Evolutionary conservation across 1,140 invertebrate genomes (phyloP).

Genomic region (Ceratina australensis): DNA sequence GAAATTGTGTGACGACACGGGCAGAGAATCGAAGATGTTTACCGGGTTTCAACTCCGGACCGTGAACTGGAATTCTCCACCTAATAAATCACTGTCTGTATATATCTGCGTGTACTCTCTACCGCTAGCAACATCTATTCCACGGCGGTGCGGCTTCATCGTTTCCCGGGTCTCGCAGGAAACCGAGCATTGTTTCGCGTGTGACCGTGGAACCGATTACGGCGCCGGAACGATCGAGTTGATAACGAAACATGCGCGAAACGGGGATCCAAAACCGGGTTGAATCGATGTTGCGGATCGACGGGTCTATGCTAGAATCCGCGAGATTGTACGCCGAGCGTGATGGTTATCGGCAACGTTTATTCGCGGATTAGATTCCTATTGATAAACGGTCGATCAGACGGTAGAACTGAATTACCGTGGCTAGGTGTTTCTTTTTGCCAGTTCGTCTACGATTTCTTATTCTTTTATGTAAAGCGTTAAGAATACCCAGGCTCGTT

Average conservation of each 20-base stretch:
- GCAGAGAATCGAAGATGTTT: conserved; percentile 61
- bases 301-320: background rate
- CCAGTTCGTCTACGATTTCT: background rate
- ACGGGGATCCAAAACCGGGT: background rate
- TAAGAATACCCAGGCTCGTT: conserved; percentile 33
- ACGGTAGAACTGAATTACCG: conserved; percentile 1
- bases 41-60: conserved; percentile 47
- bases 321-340: too few species aligned
- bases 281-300: conserved; percentile 32
- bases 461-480: conserved; percentile 2
- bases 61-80: conserved; percentile 64
- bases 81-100: conserved; percentile 65
- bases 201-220: conserved; percentile 35
- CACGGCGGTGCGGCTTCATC: conserved; percentile 13
- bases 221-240: conserved; percentile 9
- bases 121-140: conserved; percentile 29
- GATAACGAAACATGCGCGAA: conserved; percentile 35
- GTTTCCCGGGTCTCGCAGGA: conserved; percentile 22
- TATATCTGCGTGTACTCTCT: conserved; percentile 44
- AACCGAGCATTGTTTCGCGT: conserved; percentile 55
- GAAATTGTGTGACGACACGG: conserved; percentile 2
- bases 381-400: conserved; percentile 34
- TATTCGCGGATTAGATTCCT: conserved; percentile 38
- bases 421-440: background rate
- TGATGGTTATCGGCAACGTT: conserved; percentile 43